Evolutionary conservation across 1,140 invertebrate species (phyloP).

Genomic region (Goniozus legneri): DNA sequence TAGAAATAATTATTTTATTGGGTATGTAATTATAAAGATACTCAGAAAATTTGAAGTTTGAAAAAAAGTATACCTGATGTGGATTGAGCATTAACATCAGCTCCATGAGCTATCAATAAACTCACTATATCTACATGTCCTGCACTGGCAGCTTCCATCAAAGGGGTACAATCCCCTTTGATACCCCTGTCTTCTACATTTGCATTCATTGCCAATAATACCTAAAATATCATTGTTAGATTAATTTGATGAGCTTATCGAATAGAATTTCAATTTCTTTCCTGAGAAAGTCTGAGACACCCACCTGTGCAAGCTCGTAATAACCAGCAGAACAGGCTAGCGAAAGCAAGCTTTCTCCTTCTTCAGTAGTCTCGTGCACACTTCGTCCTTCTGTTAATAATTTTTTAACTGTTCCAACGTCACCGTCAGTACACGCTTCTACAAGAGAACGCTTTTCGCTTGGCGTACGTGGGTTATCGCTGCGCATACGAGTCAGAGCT

Average conservation of each 20-base stretch:
- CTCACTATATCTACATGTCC: slow-evolving; percentile 93
- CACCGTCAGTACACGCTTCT: slow-evolving; percentile 88
- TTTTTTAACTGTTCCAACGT: slow-evolving; percentile 84
- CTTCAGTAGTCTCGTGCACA: slow-evolving; percentile 89
- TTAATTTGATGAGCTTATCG: too few relatives aligned
- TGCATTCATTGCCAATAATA: slow-evolving; percentile 92
- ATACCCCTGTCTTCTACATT: slow-evolving; percentile 95
- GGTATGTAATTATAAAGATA: too few relatives aligned
- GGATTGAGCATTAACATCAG: slow-evolving; percentile 95
- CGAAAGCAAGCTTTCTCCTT: slow-evolving; percentile 87
- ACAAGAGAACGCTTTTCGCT: slow-evolving; percentile 68
- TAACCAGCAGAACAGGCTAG: slow-evolving; percentile 91
- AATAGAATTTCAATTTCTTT: too few relatives aligned
- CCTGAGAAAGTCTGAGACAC: too few relatives aligned
- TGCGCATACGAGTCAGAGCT: slow-evolving; percentile 90
- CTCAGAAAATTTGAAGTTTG: not conserved
- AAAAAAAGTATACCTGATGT: slow-evolving; percentile 67
- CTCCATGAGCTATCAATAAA: slow-evolving; percentile 85
- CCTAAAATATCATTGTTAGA: slow-evolving; percentile 60
- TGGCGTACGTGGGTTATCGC: slow-evolving; percentile 65
- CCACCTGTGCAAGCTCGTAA: slow-evolving; percentile 86
- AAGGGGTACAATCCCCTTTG: slow-evolving; percentile 92
- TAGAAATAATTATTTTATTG: slow-evolving; percentile 31
- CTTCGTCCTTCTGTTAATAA: slow-evolving; percentile 87
- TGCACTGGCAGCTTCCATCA: slow-evolving; percentile 95